Conservation (phyloP, 2,113 vertebrate genomes). For the Oreotrochilus melanogaster region DNA sequence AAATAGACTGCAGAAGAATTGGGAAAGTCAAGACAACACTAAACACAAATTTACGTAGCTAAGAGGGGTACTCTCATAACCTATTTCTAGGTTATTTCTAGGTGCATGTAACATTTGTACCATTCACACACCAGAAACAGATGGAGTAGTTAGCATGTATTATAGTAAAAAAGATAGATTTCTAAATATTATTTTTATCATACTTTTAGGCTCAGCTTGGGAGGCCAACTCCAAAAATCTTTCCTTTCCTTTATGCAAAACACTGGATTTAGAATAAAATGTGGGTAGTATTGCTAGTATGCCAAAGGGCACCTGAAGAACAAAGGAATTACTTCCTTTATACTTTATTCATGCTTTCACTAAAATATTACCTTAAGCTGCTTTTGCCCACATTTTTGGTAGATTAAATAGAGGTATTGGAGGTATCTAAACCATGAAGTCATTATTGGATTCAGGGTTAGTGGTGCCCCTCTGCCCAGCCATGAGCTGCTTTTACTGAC, state of each 20-base stretch:
- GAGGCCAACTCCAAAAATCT: neutral
- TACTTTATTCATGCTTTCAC: neutral
- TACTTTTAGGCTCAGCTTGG: neutral
- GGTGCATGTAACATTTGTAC: neutral
- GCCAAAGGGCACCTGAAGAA: neutral
- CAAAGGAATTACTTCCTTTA: neutral
- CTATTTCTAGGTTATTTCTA: neutral
- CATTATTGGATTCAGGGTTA: neutral
- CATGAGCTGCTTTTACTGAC: neutral
- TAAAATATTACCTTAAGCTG: neutral
- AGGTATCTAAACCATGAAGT: too few relatives aligned
- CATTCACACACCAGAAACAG: neutral
- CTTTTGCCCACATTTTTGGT: neutral
- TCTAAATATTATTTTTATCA: neutral
- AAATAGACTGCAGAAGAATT: neutral
- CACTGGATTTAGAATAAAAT: neutral
- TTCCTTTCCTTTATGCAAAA: neutral
- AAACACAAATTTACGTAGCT: neutral
- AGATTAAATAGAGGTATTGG: too few relatives aligned
- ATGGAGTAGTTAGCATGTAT: neutral
- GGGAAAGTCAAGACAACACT: neutral
- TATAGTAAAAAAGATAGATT: neutral
- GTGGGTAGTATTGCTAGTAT: neutral
- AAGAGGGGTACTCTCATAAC: neutral
- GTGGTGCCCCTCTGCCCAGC: neutral